phyloP scores from a whole-genome alignment of 2,888 invertebrate species.

The Harpalus rufipes region DNA sequence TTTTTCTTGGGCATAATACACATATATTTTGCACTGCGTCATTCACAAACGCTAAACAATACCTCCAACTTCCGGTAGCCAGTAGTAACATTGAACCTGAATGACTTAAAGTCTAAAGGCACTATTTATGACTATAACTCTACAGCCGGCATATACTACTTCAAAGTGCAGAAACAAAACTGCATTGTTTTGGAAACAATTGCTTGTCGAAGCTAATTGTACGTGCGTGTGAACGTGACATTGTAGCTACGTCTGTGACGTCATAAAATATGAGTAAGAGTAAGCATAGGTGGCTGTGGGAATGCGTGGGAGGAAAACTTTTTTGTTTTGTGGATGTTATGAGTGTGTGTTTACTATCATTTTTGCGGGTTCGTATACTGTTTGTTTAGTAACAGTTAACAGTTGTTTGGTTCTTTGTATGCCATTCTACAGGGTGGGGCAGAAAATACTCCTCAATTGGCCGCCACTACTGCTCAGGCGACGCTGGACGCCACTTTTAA shows the following conservation, averaged over 20 bases:
- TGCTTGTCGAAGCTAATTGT: constrained; percentile 11
- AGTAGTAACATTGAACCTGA: constrained; percentile 26
- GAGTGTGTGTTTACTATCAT: not conserved
- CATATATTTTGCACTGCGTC: not conserved
- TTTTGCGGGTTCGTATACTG: not conserved
- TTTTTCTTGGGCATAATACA: too few species aligned
- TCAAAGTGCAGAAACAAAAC: constrained; percentile 27
- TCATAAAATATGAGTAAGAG: constrained; percentile 5
- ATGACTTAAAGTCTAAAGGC: not conserved
- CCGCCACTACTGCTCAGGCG: too few species aligned
- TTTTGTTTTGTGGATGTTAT: not conserved
- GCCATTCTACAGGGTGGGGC: too few species aligned
- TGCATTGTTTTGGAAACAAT: constrained; percentile 43
- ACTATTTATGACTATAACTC: not conserved
- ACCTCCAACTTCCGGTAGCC: constrained; percentile 18
- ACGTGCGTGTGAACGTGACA: constrained; percentile 32
- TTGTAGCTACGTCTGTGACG: constrained; percentile 10
- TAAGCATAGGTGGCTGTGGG: not conserved
- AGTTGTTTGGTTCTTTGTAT: too few species aligned
- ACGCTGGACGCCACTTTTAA: too few species aligned
- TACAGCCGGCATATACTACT: not conserved
- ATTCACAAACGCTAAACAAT: not conserved
- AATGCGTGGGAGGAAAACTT: not conserved
- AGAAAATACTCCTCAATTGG: too few species aligned
- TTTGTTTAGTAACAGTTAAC: not conserved